Percentiles rank a stretch among this genome's conserved stretches.
Conservation (phyloP, 1,140 invertebrate species). For the Penaeus chinensis region DNA sequence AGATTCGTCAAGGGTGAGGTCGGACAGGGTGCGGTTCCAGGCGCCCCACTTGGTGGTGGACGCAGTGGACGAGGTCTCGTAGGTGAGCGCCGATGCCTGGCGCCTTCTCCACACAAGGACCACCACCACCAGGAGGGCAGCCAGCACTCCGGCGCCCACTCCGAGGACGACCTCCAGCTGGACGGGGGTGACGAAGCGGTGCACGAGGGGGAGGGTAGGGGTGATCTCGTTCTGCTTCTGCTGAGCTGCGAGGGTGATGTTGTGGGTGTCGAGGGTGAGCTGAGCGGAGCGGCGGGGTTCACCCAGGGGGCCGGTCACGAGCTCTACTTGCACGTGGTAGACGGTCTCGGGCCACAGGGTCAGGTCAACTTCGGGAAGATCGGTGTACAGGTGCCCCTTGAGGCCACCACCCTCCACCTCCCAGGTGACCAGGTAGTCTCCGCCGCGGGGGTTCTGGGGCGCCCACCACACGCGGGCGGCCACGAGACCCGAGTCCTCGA, state of each 20-base stretch:
- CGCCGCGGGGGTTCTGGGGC: constrained; percentile 62
- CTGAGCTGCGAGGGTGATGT: constrained; percentile 51
- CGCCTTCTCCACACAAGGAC: constrained; percentile 30
- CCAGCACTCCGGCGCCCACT: constrained; percentile 33
- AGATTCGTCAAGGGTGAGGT: constrained; percentile 35
- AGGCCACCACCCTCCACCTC: constrained; percentile 83
- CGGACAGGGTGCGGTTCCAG: constrained; percentile 38
- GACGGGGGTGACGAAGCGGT: constrained; percentile 35
- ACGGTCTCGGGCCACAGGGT: constrained; percentile 83
- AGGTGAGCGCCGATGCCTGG: neutral
- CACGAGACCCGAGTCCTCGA: constrained; percentile 56
- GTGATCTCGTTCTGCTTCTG: constrained; percentile 39
- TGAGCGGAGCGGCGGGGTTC: constrained; percentile 56
- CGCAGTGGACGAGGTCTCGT: constrained; percentile 12
- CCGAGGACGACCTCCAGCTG: constrained; percentile 40
- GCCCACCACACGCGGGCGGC: constrained; percentile 65
- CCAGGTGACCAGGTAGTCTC: constrained; percentile 83
- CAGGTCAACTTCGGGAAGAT: constrained; percentile 80
- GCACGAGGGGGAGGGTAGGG: constrained; percentile 52
- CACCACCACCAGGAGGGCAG: constrained; percentile 37
- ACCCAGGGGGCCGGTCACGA: constrained; percentile 63
- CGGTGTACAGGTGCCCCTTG: constrained; percentile 85
- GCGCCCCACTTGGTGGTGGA: constrained; percentile 38
- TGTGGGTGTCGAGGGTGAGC: constrained; percentile 64
- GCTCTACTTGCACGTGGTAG: constrained; percentile 79